A percentile compares a stretch with the other conserved stretches of the same genome.
phyloP scores from a whole-genome alignment of 2,888 invertebrate genomes.

The Sceliomorpha sp. region DNA sequence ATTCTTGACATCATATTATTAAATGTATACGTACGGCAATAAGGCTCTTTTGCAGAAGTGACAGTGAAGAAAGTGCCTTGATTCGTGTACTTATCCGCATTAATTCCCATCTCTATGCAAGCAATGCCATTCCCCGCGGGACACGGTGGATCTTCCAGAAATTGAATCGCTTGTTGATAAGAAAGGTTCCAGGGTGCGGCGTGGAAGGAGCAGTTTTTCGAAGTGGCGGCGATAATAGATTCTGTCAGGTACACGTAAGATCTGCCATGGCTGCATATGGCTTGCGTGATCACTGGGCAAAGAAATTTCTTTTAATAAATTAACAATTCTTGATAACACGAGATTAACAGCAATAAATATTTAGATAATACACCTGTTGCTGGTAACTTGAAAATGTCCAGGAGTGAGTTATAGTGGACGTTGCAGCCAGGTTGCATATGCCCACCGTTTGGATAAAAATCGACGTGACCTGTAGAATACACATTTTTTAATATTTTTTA shows the following conservation, averaged over 20 bases:
- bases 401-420: conserved; percentile 54
- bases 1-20: too few species aligned
- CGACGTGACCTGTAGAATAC: conserved; percentile 82
- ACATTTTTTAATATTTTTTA: not conserved
- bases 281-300: conserved; percentile 80
- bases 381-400: conserved; percentile 20
- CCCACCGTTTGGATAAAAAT: conserved; percentile 87
- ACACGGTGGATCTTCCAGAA: conserved; percentile 72
- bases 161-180: conserved; percentile 80
- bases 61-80: conserved; percentile 82
- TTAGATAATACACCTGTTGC: conserved; percentile 53
- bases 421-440: conserved; percentile 85
- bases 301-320: conserved; percentile 1
- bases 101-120: conserved; percentile 83
- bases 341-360: not conserved
- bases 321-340: not conserved
- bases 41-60: conserved; percentile 82
- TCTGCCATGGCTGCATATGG: conserved; percentile 84
- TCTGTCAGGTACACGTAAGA: conserved; percentile 84
- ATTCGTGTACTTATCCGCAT: conserved; percentile 76
- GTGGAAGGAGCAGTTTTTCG: conserved; percentile 81
- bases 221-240: conserved; percentile 78
- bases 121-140: conserved; percentile 62
- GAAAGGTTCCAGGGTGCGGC: conserved; percentile 82
- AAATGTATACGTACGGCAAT: conserved; percentile 81